phyloP scores from a whole-genome alignment of 2,888 invertebrate genomes.

The Clepsis dumicolana region DNA sequence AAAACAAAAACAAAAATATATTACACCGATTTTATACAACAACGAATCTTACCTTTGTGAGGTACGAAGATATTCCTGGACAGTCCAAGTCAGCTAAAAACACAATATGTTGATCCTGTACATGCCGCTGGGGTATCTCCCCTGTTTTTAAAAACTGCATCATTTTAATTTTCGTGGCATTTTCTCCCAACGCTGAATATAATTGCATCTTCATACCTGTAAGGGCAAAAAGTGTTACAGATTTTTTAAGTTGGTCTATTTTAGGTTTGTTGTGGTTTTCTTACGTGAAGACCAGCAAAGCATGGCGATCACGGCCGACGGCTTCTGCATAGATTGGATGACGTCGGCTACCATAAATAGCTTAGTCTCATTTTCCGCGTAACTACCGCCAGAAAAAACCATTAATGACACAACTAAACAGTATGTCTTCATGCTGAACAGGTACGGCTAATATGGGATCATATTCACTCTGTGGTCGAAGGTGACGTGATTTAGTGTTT shows the following conservation, averaged over 20 bases:
- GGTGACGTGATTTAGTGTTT: neutral
- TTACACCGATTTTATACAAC: neutral
- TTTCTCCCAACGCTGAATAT: conserved; percentile 55
- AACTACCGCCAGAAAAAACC: conserved; percentile 46
- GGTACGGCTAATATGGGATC: neutral
- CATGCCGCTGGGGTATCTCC: conserved; percentile 52
- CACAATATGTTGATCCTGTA: conserved; percentile 62
- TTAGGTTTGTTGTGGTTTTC: conserved; percentile 46
- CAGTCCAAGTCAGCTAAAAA: conserved; percentile 70
- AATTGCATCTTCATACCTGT: conserved; percentile 64
- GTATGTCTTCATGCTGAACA: conserved; percentile 4
- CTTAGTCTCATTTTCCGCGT: conserved; percentile 53
- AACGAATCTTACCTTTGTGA: conserved; percentile 55
- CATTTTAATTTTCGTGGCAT: conserved; percentile 54
- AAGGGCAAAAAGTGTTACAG: neutral
- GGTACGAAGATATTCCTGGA: conserved; percentile 56
- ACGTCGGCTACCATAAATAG: conserved; percentile 61
- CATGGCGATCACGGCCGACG: conserved; percentile 62
- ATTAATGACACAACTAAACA: neutral
- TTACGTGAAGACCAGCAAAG: conserved; percentile 69
- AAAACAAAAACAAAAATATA: neutral
- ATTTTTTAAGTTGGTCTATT: conserved; percentile 11
- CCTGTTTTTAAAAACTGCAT: conserved; percentile 57
- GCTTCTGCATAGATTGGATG: conserved; percentile 60
- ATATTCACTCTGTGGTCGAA: neutral